Base-by-base conservation (phyloP, 2,888 invertebrate genomes). In the Acanthococcus lagerstroemiae region DNA sequence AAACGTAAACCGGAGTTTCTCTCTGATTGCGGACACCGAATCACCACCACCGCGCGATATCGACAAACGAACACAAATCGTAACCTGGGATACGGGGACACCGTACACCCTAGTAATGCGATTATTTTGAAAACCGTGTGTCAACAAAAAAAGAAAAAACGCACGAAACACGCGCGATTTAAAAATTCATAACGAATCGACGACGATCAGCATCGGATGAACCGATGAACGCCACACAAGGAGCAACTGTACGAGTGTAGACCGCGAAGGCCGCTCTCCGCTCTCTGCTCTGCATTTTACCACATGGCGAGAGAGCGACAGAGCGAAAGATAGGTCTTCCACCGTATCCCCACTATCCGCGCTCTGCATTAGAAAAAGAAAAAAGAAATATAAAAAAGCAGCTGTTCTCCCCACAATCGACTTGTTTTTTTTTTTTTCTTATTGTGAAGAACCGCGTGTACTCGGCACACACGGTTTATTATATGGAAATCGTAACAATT, bases 251-350 rank as follows among this genome's bases (percentile, higher is more conserved):
- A 55, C 58, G 46, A 30, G 50, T 46, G 26, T n/a, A n/a, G 37
- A 30, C n/a, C 37, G 44, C 48, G 63, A 63, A 63, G 63, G 63
- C 52, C 63, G 63, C 15, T 50, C 44, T 63, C 37, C n/a, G 37
- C 37, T 37, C 37, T 9, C 37, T 37, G 2, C 37, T 37, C 12
- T n/a, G 54, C 63, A 63, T 63, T 63, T 52, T 63, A 63, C 63
- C 63, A 63, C 63, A 63, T 63, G 63, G 63, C 63, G 63, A 63
- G 63, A 24, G 37, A 37, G 37, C 12, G n/a, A n/a, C n/a, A n/a
- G n/a, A n/a, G n/a, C n/a, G n/a, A n/a, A n/a, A n/a, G n/a, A n/a
- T n/a, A n/a, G n/a, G n/a, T n/a, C n/a, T n/a, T n/a, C n/a, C n/a
- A 15, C 37, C n/a, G 37, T 37, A 37, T 37, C 37, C 37, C 37